Evolutionary conservation across 2,888 invertebrate species (phyloP).

Genomic region (Conchocele bisecta): DNA sequence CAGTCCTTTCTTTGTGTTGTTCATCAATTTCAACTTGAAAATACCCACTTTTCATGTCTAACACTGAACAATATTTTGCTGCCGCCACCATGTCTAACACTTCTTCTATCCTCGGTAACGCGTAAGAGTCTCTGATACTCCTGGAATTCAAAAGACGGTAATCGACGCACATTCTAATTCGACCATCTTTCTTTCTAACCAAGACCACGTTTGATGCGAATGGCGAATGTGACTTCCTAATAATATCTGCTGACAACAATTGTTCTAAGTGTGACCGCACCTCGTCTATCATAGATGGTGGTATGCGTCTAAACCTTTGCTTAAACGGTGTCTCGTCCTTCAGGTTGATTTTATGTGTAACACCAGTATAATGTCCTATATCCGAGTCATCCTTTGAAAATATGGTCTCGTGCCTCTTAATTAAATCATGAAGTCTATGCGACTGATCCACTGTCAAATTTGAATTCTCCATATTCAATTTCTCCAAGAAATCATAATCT

Average conservation of each 20-base stretch:
- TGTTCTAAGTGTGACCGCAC: slow-evolving; percentile 27
- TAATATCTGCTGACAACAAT: slow-evolving; percentile 41
- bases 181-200: slow-evolving; percentile 45
- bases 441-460: background rate
- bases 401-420: background rate
- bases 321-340: slow-evolving; percentile 49
- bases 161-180: slow-evolving; percentile 9
- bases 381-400: slow-evolving; percentile 22
- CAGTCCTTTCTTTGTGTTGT: slow-evolving; percentile 32
- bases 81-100: slow-evolving; percentile 1
- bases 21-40: slow-evolving; percentile 26
- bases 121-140: slow-evolving; percentile 10
- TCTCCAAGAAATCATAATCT: background rate
- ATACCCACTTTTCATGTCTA: slow-evolving; percentile 38
- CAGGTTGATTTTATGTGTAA: slow-evolving; percentile 11
- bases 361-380: slow-evolving; percentile 10
- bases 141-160: slow-evolving; percentile 6
- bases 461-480: background rate
- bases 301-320: slow-evolving; percentile 45
- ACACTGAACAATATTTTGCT: background rate
- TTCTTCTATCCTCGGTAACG: slow-evolving; percentile 49
- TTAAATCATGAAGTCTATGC: background rate
- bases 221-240: slow-evolving; percentile 41
- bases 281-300: slow-evolving; percentile 49
- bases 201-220: slow-evolving; percentile 48